Evolutionary conservation across 2,888 invertebrate species (phyloP), one percentile per base, ranked within the genome.

Genomic region (Eupithecia pulchellata): DNA sequence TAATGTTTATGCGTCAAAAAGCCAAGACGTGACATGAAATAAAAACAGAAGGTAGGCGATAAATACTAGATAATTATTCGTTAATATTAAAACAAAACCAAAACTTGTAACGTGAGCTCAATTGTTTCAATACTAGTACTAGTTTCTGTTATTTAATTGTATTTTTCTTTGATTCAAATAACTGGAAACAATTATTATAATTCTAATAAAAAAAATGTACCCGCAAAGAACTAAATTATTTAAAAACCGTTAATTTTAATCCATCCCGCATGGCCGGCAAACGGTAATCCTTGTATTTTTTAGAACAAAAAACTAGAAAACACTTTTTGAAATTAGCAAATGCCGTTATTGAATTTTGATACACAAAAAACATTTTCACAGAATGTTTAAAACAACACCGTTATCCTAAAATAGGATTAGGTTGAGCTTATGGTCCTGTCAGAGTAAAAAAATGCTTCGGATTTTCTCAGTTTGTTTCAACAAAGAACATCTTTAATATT

Each of bases 391-490:
- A 78, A 77, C 70, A 66, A 27, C 66, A 75, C 81, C 77, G 79
- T 79, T 81, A 79, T 69, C 78, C 77, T 70, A 76, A 85, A 87
- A 85, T 76, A 79, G 81, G 86, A 86, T 86, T 87, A 86, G 73
- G 25, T 52, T 72, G 73, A 77, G 73, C 72, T 71, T 74, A 69
- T 79, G 80, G 81, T 77, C 76, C 72, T 76, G 76, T 70, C 74
- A 75, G 64, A 75, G 72, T 77, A 76, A 74, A 60, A n/a, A 71
- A 73, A 73, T 61, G 66, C 36, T 34, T 42, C 11, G 4, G 52
- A 62, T 57, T 68, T 71, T 64, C 63, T 69, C 52, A 60, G 11
- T 67, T 55, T 66, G 11, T 68, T 47, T 58, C 78, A 82, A 87
- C 86, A 89, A 88, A 78, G 82, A 76, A 78, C 75, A 78, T 81